These are phyloP conservation scores for Epinephelus awoara DNA, from an alignment of 2,797 vertebrate genomes.

Conservation along the genomic window DNA sequence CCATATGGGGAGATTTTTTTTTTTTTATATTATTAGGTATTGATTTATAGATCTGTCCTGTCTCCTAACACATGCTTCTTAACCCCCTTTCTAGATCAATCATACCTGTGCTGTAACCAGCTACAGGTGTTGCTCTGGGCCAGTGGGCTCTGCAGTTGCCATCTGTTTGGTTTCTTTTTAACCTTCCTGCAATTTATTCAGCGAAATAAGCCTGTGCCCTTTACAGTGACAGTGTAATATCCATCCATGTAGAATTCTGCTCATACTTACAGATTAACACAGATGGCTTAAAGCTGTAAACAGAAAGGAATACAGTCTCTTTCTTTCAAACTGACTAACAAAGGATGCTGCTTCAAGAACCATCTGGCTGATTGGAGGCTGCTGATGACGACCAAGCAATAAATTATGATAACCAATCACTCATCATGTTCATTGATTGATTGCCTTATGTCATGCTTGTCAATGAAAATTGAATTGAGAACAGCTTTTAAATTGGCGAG, in stretches of 20 bases:
- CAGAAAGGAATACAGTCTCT: conserved; percentile 34
- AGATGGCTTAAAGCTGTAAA: conserved; percentile 65
- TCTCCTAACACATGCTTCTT: conserved; percentile 35
- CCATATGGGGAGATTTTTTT: conserved; percentile 13
- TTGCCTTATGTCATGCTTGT: conserved; percentile 32
- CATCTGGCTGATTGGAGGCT: conserved; percentile 53
- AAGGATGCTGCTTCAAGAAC: conserved; percentile 43
- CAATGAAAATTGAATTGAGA: conserved; percentile 44
- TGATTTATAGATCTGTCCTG: conserved; percentile 24
- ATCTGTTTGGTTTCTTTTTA: conserved; percentile 67
- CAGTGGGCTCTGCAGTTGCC: conserved; percentile 43
- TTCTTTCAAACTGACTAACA: conserved; percentile 37
- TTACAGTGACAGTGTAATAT: conserved; percentile 65
- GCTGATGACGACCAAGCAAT: conserved; percentile 46
- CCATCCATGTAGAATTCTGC: conserved; percentile 41
- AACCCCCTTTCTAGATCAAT: conserved; percentile 51
- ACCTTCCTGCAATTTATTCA: conserved; percentile 62
- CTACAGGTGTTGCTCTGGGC: conserved; percentile 61
- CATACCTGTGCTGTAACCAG: conserved; percentile 38
- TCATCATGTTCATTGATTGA: conserved; percentile 30
- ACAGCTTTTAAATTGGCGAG: conserved; percentile 52
- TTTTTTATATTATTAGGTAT: conserved; percentile 36
- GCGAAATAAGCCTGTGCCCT: conserved; percentile 54
- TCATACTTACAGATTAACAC: conserved; percentile 65
- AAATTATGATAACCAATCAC: conserved; percentile 47